A percentile compares a stretch with the other conserved stretches of the same genome.
Evolutionary conservation across 2,113 vertebrate genomes (phyloP).

Genomic region (Hypomesus transpacificus): DNA sequence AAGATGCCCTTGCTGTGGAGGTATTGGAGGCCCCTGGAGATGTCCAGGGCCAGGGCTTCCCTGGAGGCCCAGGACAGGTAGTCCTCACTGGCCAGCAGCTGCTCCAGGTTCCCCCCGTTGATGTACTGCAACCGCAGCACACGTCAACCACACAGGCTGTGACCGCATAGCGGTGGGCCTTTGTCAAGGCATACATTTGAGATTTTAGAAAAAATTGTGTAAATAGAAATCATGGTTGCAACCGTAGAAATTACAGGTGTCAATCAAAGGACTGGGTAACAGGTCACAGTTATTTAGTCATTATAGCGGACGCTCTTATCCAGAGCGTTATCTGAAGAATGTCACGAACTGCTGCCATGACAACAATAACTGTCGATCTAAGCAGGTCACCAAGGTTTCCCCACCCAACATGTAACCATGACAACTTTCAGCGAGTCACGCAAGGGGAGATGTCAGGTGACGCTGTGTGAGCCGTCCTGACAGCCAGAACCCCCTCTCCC

Average conservation of each 20-base stretch:
- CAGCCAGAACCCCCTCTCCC: neutral
- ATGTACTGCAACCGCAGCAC: slow-evolving; percentile 77
- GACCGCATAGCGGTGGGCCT: slow-evolving; percentile 59
- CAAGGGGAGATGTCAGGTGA: neutral
- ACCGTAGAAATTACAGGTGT: too few relatives aligned
- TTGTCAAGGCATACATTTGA: too few relatives aligned
- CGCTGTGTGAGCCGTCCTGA: neutral
- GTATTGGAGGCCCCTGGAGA: slow-evolving; percentile 85
- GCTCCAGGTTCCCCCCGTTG: slow-evolving; percentile 95
- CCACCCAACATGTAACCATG: neutral
- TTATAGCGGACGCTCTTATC: too few relatives aligned
- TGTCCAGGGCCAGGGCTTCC: slow-evolving; percentile 84
- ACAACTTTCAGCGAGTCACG: neutral
- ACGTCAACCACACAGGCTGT: slow-evolving; percentile 30
- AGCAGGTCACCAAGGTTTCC: neutral
- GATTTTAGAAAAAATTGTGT: too few relatives aligned
- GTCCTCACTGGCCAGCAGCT: slow-evolving; percentile 86
- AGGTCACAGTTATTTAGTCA: neutral
- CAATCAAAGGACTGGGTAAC: neutral
- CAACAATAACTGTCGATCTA: too few relatives aligned
- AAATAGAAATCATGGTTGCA: too few relatives aligned
- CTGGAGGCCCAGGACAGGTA: slow-evolving; percentile 83
- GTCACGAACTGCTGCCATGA: slow-evolving; percentile 55
- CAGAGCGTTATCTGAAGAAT: neutral
- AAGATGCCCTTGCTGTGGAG: slow-evolving; percentile 96